Percentiles rank a stretch among this genome's conserved stretches.
Conservation (phyloP, 2,888 invertebrate species). For the Byasa hedistus region DNA sequence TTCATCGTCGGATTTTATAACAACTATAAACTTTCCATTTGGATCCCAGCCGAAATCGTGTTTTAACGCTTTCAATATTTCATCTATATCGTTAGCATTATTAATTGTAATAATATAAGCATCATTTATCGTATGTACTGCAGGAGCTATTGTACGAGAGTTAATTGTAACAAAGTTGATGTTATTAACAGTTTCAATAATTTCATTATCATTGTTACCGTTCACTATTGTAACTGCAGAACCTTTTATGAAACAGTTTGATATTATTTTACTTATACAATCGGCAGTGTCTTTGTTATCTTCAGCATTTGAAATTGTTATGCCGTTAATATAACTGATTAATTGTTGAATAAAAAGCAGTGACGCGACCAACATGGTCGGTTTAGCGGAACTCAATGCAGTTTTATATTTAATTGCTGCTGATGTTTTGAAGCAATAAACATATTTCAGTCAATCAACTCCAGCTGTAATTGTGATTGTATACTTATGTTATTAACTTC, state of each 20-base stretch:
- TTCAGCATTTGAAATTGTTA: background rate
- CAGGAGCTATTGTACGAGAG: slow-evolving; percentile 4
- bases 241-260: background rate
- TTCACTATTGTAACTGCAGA: slow-evolving; percentile 9
- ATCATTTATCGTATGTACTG: background rate
- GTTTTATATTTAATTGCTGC: background rate
- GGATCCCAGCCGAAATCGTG: slow-evolving; percentile 18
- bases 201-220: slow-evolving; percentile 1
- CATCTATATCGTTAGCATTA: background rate
- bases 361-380: background rate
- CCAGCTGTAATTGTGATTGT: background rate
- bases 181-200: slow-evolving; percentile 8
- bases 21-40: slow-evolving; percentile 12
- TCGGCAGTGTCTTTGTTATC: background rate
- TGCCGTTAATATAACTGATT: background rate
- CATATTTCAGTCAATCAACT: background rate
- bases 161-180: slow-evolving; percentile 14
- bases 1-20: background rate
- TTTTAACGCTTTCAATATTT: slow-evolving; percentile 1
- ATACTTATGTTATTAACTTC: background rate
- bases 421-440: background rate
- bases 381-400: background rate
- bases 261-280: slow-evolving; percentile 20
- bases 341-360: background rate
- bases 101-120: slow-evolving; percentile 7